phyloP scores from a whole-genome alignment of 1,140 invertebrate genomes.

The Chlorops oryzae region DNA sequence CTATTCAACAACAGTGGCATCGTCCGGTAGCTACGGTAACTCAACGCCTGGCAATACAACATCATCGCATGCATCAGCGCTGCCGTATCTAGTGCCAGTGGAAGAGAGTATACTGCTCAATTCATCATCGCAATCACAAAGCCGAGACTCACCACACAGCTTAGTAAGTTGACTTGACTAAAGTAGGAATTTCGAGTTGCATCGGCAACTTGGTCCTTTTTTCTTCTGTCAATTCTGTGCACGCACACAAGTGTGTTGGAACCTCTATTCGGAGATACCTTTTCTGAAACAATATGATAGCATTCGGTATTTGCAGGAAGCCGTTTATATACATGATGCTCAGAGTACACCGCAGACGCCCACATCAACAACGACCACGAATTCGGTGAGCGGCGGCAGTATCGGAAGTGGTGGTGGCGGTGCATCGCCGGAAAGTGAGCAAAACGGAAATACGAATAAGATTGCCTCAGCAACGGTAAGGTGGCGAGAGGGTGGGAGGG shows the following conservation, averaged over 20 bases:
- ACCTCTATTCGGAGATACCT: conserved; percentile 10
- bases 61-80: conserved; percentile 57
- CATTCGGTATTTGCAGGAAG: conserved; percentile 36
- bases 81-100: conserved; percentile 56
- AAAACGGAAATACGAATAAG: conserved; percentile 70
- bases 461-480: conserved; percentile 85
- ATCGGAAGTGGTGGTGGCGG: conserved; percentile 45
- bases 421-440: conserved; percentile 52
- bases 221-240: too few relatives aligned
- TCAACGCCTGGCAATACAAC: conserved; percentile 53
- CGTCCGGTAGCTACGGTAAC: conserved; percentile 51
- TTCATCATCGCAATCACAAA: conserved; percentile 53
- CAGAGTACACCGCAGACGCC: conserved; percentile 62
- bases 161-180: conserved; percentile 43
- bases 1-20: conserved; percentile 52
- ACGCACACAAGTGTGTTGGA: too few relatives aligned
- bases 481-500: too few relatives aligned
- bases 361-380: conserved; percentile 53
- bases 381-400: conserved; percentile 49
- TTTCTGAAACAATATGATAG: neutral
- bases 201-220: too few relatives aligned
- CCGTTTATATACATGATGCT: conserved; percentile 47
- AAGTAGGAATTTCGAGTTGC: too few relatives aligned
- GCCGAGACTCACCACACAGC: conserved; percentile 68
- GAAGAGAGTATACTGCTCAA: conserved; percentile 57